Evolutionary conservation across 2,797 vertebrate species (phyloP), one percentile per base, ranked within the genome.

Genomic region (Cirrhinus molitorella): DNA sequence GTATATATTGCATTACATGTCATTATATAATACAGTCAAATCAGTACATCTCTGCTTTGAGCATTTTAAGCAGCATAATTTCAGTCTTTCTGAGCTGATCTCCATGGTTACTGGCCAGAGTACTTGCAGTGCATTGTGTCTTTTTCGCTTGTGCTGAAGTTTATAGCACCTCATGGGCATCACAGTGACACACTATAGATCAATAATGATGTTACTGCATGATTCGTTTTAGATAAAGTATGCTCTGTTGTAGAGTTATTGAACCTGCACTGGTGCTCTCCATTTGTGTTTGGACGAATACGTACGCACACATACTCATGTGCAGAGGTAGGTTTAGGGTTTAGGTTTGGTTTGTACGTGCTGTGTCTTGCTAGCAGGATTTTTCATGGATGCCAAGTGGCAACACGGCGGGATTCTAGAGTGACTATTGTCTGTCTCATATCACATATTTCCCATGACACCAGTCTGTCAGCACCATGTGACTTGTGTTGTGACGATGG

Each of bases 61-160:
- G 8, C 55, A 8, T 75, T 45, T 49, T 84, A 65, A 40, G 17
- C 3, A 1, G 2, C 10, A 63, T 61, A 2, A 17, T 40, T 77
- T 70, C 12, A 70, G 6, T 67, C 34, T 72, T 63, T 73, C 51
- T 81, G 34, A 79, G 79, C 51, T 79, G 7, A 70, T 88, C 87
- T 34, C 85, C 80, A 88, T 86, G 87, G 87, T 86, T 86, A 85
- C 85, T 59, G 61, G 47, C 53, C 76, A 25, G 61, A 40, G 31
- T 25, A 61, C 10, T 77, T 76, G 51, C 43, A 19, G 45, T 80
- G 25, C 14, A 7, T 73, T 19, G 40, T 57, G 12, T 75, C 31
- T 57, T 63, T 82, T 70, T 68, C 25, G 11, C 40, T 70, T 70
- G 34, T 78, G 14, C n/a, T 61, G 34, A 63, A 9, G 19, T 31